A percentile compares a stretch with the other conserved stretches of the same genome.
phyloP scores from a whole-genome alignment of 2,888 invertebrate genomes.

The Nebria brevicollis region DNA sequence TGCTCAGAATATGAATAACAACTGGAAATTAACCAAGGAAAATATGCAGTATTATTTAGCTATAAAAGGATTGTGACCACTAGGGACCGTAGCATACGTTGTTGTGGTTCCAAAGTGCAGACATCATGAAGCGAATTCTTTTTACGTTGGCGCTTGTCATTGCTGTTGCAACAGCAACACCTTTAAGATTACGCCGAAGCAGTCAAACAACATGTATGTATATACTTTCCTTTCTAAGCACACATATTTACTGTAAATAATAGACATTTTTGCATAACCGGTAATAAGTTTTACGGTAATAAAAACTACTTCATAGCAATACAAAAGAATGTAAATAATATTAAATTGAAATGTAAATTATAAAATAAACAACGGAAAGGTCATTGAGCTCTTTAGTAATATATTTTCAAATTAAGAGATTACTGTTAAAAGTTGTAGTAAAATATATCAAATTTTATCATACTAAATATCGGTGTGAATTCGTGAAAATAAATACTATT shows the following conservation, averaged over 20 bases:
- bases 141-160: conserved; percentile 29
- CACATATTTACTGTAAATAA: neutral
- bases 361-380: neutral
- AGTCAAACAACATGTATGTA: conserved; percentile 34
- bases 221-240: conserved; percentile 2
- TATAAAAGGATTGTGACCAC: conserved; percentile 23
- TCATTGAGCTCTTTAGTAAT: neutral
- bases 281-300: neutral
- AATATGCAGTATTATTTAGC: conserved; percentile 12
- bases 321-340: neutral
- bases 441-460: too few relatives aligned
- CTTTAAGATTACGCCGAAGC: conserved; percentile 13
- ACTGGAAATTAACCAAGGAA: conserved; percentile 18
- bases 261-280: neutral
- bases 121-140: conserved; percentile 24
- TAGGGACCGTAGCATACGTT: neutral
- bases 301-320: neutral
- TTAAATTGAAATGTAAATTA: neutral
- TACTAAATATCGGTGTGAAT: too few relatives aligned
- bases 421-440: neutral
- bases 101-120: conserved; percentile 16
- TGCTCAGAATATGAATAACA: conserved; percentile 22
- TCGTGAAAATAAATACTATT: neutral
- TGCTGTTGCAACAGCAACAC: conserved; percentile 16
- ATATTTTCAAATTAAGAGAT: neutral